Evolutionary conservation across 2,888 invertebrate species (phyloP), one percentile per base, ranked within the genome.

Genomic region (Noctua janthina): DNA sequence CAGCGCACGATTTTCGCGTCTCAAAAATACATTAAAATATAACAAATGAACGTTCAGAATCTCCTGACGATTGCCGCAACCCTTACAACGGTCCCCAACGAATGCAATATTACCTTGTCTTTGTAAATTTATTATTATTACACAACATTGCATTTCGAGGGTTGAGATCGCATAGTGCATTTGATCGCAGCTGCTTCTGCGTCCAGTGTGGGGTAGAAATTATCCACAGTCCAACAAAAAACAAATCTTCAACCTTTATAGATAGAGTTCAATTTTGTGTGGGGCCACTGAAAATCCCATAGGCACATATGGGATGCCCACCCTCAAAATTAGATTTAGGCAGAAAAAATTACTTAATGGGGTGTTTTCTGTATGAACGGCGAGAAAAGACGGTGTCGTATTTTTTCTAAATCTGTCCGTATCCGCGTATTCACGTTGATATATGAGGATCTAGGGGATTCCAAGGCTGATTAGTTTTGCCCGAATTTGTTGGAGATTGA

Each of bases 331-430:
- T 95, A 95, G 94, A 94, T 95, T 96, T 95, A 92, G 93, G 93
- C 91, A 94, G 94, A 96, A 96, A 96, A 96, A 96, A 96, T 93
- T 95, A 95, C 94, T 96, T 96, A 96, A 96, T 96, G 94, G 95
- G 95, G 96, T 96, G 95, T 96, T 96, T 96, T 96, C 96, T 96
- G 95, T 94, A 92, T 94, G 95, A 95, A 93, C 92, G 92, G 91
- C 92, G 91, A 91, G 91, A 93, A 92, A 93, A 91, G 92, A 93
- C 90, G 92, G 91, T 86, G 91, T 92, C 91, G 89, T 91, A 89
- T 90, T 90, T 90, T 93, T 93, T 93, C 91, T 84, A 86, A 89
- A 93, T 92, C 91, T 91, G 88, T 90, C 91, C 75, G 89, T 90
- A 91, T 91, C 89, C 87, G 91, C 82, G 91, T 90, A 89, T 87